Base-by-base conservation (phyloP, 2,797 vertebrate species). In the Odontamblyopus lacepedii region DNA sequence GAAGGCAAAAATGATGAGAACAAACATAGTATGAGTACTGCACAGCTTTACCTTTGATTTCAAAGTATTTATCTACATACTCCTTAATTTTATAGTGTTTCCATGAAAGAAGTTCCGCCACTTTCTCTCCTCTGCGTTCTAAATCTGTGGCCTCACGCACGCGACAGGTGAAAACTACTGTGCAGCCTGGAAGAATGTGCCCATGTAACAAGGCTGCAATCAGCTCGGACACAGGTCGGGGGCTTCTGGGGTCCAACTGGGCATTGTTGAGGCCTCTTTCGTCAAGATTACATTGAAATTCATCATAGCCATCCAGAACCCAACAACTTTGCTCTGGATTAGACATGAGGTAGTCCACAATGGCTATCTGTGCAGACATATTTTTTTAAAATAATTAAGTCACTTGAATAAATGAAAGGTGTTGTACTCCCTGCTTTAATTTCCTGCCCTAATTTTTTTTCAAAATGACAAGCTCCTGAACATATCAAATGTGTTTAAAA, bases 291-390 rank as follows among this genome's bases (percentile, higher is more conserved):
- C 70, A 81, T 50, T 87, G 73, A 78, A 96, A 96, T 84, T 98
- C 96, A 32, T 97, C 96, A 64, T 97, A 95, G 5, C 97, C 97
- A n/a, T 98, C 97, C 26, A 98, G 95, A 78, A 98, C 94, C 72
- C 97, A 91, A 71, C 96, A 94, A 6, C 92, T 92, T 6, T 74
- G 83, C 8, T 72, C 80, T 5, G 96, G 93, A 2, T 95, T 95
- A 60, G 94, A 80, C 41, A 94, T 55, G 30, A 98, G 89, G 78
- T 93, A 93, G 71, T 91, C 91, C 81, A 96, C 84, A 30, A 96
- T 89, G 0, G 73, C 82, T 0, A 61, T 55, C 89, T 90, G 85
- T 8, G 59, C 32, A 72, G 75, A 79, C 12, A 78, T 26, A 79
- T 38, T 38, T 27, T 2, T 23, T 23, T 23, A 0, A 23, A 23